phyloP scores from a whole-genome alignment of 2,113 vertebrate species.

The Puffinus mauretanicus region DNA sequence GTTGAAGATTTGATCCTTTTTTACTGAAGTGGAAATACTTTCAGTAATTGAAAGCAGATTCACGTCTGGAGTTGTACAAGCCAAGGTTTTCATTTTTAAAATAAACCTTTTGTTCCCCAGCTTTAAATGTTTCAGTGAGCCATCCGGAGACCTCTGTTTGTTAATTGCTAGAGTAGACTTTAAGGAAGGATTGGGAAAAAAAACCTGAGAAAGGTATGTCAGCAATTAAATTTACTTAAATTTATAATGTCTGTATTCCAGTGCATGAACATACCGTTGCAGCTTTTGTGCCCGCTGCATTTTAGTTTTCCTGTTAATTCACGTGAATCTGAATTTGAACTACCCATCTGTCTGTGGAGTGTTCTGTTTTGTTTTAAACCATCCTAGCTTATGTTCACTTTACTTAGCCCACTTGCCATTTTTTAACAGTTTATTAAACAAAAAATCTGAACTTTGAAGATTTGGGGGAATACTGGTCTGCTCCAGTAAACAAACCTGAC shows the following conservation, averaged over 20 bases:
- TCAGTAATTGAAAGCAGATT: constrained; percentile 81
- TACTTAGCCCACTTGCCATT: not conserved
- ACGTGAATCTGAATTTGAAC: not conserved
- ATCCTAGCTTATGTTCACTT: not conserved
- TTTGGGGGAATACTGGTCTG: not conserved
- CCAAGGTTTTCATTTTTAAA: constrained; percentile 78
- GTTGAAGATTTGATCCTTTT: constrained; percentile 79
- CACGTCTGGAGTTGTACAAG: constrained; percentile 75
- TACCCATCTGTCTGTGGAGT: not conserved
- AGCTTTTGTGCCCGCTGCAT: not conserved
- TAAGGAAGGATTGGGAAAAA: constrained; percentile 9
- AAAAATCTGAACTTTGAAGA: not conserved
- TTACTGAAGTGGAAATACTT: constrained; percentile 80
- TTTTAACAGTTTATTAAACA: not conserved
- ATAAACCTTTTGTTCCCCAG: constrained; percentile 82
- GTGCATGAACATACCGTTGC: not conserved
- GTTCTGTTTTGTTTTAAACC: not conserved
- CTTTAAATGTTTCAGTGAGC: constrained; percentile 68
- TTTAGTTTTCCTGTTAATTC: not conserved
- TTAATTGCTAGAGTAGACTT: constrained; percentile 70
- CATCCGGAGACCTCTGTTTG: constrained; percentile 59
- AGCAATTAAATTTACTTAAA: constrained; percentile 26
- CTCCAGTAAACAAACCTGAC: constrained; percentile 16
- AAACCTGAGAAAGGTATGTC: constrained; percentile 40
- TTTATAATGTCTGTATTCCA: not conserved